phyloP scores from a whole-genome alignment of 1,140 invertebrate species.

The Heterodera carotae region DNA sequence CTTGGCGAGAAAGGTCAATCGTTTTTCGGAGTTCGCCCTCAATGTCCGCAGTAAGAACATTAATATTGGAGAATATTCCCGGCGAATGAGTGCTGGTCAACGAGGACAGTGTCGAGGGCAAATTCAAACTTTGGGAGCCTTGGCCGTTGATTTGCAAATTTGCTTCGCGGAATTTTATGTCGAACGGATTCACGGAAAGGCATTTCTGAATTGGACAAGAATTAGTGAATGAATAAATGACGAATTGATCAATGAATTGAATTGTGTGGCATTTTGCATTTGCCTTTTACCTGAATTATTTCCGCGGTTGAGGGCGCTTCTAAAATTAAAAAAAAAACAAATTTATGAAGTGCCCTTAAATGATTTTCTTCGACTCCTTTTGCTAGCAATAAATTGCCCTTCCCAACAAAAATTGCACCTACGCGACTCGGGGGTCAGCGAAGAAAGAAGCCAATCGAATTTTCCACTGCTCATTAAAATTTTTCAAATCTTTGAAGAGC shows the following conservation, averaged over 20 bases:
- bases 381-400: too few species aligned
- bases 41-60: slow-evolving; percentile 46
- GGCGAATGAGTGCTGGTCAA: slow-evolving; percentile 47
- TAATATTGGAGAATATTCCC: slow-evolving; percentile 53
- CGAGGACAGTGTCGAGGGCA: slow-evolving; percentile 39
- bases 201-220: slow-evolving; percentile 43
- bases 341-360: not conserved
- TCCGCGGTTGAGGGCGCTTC: slow-evolving; percentile 56
- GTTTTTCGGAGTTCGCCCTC: slow-evolving; percentile 50
- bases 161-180: slow-evolving; percentile 57
- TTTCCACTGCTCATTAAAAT: slow-evolving; percentile 43
- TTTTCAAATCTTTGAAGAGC: slow-evolving; percentile 12
- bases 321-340: slow-evolving; percentile 36
- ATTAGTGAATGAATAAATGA: not conserved
- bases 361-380: slow-evolving; percentile 10
- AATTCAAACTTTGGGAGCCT: slow-evolving; percentile 36
- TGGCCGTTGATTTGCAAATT: slow-evolving; percentile 52
- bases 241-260: not conserved
- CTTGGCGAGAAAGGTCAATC: slow-evolving; percentile 50
- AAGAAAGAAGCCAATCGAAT: slow-evolving; percentile 46
- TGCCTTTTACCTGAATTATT: slow-evolving; percentile 36
- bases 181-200: slow-evolving; percentile 52
- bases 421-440: slow-evolving; percentile 38
- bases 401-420: slow-evolving; percentile 20
- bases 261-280: not conserved